Evolutionary conservation across 2,113 vertebrate genomes (phyloP).

Genomic region (Danio rerio): DNA sequence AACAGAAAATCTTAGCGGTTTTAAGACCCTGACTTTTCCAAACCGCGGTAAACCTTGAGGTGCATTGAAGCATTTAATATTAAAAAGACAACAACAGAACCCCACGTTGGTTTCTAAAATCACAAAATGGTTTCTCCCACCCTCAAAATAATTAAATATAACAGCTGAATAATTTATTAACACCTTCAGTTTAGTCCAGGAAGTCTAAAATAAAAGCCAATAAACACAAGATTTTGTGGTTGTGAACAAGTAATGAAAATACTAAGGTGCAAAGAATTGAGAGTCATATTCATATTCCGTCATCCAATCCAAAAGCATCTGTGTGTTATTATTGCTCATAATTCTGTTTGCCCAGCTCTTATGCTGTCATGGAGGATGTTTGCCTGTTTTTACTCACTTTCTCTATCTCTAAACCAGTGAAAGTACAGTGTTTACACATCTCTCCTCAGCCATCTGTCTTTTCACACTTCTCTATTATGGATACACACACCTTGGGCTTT

Average conservation of each 20-base stretch:
- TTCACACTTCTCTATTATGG: constrained; percentile 21
- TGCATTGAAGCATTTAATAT: background rate
- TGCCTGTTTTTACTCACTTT: constrained; percentile 5
- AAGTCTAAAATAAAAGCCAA: constrained; percentile 5
- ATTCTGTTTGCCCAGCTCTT: constrained; percentile 30
- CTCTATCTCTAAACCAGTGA: constrained; percentile 4
- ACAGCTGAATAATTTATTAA: background rate
- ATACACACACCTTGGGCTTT: constrained; percentile 7
- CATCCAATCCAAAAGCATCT: background rate
- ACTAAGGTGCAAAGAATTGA: background rate
- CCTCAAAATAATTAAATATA: background rate
- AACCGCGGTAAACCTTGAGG: too few species aligned
- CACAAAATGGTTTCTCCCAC: background rate
- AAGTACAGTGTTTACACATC: constrained; percentile 37
- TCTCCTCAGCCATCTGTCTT: constrained; percentile 15
- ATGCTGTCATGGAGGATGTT: constrained; percentile 2
- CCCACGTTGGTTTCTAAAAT: background rate
- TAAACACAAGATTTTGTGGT: background rate
- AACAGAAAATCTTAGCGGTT: too few species aligned
- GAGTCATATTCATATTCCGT: background rate
- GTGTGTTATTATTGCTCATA: constrained; percentile 12
- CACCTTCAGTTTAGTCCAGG: background rate
- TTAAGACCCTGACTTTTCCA: too few species aligned
- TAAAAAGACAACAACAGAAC: background rate
- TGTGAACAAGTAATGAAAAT: background rate